Percentiles rank a stretch among this genome's conserved stretches.
Evolutionary conservation across 2,797 vertebrate species (phyloP).

Genomic region (Melanotaenia boesemani): DNA sequence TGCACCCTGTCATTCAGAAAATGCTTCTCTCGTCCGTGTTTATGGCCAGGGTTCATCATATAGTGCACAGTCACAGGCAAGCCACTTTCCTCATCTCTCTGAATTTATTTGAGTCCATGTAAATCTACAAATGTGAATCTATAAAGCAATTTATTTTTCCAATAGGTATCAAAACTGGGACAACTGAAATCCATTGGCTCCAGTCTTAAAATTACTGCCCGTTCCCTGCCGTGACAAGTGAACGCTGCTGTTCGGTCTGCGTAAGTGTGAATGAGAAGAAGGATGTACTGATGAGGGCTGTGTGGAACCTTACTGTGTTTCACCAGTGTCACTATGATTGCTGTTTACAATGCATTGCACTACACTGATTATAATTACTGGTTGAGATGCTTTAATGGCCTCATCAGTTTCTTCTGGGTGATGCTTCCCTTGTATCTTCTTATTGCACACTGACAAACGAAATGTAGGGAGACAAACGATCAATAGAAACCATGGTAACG

Average conservation of each 20-base stretch:
- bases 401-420: constrained; percentile 16
- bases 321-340: constrained; percentile 54
- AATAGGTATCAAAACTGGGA: constrained; percentile 16
- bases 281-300: constrained; percentile 23
- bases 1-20: constrained; percentile 30
- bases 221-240: constrained; percentile 32
- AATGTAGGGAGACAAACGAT: background rate
- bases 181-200: constrained; percentile 16
- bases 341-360: constrained; percentile 37
- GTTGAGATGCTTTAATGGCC: constrained; percentile 32
- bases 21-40: background rate
- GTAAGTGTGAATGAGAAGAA: constrained; percentile 11
- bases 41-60: background rate
- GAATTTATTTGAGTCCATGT: background rate
- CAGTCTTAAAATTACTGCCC: constrained; percentile 35
- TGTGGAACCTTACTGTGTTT: constrained; percentile 19
- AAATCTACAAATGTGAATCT: constrained; percentile 7
- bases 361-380: constrained; percentile 61
- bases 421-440: background rate
- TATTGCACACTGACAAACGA: background rate
- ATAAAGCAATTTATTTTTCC: background rate
- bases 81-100: background rate
- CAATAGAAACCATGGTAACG: background rate
- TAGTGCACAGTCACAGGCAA: background rate
- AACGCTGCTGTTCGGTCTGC: constrained; percentile 26